Conservation (phyloP, 2,113 vertebrate genomes). For the Rynchops niger region DNA sequence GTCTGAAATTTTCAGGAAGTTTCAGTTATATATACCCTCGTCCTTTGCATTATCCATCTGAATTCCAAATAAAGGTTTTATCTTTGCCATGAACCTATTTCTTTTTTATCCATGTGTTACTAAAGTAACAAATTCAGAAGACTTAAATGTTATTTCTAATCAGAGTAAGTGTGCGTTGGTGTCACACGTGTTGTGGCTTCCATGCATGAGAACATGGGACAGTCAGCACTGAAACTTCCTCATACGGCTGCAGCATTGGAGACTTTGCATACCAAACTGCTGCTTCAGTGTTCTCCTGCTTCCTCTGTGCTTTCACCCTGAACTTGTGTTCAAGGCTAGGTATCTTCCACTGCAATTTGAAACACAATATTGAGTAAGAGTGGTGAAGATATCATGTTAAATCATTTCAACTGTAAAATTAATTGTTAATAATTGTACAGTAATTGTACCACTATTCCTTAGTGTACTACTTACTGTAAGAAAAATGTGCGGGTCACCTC, state of each 20-base stretch:
- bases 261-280: neutral
- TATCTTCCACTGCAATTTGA: neutral
- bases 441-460: neutral
- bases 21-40: neutral
- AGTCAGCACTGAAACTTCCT: neutral
- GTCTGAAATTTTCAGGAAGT: neutral
- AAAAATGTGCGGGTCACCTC: neutral
- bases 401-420: neutral
- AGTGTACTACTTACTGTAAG: neutral
- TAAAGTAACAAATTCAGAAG: neutral
- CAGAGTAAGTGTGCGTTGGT: neutral
- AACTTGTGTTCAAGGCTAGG: neutral
- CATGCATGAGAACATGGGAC: neutral
- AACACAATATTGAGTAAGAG: neutral
- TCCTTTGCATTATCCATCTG: neutral
- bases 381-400: neutral
- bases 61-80: neutral
- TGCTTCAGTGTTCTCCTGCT: neutral
- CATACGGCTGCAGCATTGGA: neutral
- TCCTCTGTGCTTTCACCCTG: neutral
- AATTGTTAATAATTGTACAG: neutral
- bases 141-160: neutral
- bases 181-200: accelerated
- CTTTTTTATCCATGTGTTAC: neutral
- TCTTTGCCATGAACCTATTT: neutral